phyloP scores from a whole-genome alignment of 2,888 invertebrate species.

The Brachylomia viminalis region DNA sequence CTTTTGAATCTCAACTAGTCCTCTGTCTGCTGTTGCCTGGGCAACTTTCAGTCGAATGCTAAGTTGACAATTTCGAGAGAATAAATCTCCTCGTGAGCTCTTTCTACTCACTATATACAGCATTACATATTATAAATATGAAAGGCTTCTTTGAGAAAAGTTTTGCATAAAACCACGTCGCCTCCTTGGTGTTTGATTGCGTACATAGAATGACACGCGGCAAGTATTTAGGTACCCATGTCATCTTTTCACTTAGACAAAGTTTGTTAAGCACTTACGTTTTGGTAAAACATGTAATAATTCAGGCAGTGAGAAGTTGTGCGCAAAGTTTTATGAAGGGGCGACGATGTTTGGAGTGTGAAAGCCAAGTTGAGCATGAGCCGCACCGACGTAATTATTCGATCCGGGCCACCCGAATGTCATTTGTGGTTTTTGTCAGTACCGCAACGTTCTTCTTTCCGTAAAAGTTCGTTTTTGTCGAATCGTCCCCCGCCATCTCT shows the following conservation, averaged over 20 bases:
- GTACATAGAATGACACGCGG: conserved; percentile 59
- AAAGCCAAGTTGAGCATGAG: conserved; percentile 82
- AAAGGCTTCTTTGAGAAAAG: conserved; percentile 46
- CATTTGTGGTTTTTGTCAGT: conserved; percentile 87
- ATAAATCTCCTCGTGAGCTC: conserved; percentile 65
- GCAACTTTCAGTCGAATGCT: conserved; percentile 82
- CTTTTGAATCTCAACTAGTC: conserved; percentile 87
- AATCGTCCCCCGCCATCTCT: conserved; percentile 79
- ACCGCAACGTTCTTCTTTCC: conserved; percentile 79
- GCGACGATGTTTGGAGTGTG: conserved; percentile 77
- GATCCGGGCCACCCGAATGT: conserved; percentile 82
- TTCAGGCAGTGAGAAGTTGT: conserved; percentile 79
- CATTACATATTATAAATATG: conserved; percentile 30
- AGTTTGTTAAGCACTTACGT: conserved; percentile 83
- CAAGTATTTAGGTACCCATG: conserved; percentile 70
- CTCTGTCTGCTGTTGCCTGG: conserved; percentile 74
- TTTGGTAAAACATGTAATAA: conserved; percentile 85
- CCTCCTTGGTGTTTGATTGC: conserved; percentile 49
- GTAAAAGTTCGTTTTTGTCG: conserved; percentile 87
- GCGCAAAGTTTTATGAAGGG: conserved; percentile 81
- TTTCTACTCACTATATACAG: conserved; percentile 46
- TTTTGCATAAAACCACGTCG: conserved; percentile 50
- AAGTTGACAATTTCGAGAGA: conserved; percentile 80
- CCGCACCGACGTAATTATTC: conserved; percentile 82
- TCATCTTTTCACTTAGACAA: conserved; percentile 73